Evolutionary conservation across 2,113 vertebrate genomes (phyloP).

Genomic region (Zosterops pallidus): DNA sequence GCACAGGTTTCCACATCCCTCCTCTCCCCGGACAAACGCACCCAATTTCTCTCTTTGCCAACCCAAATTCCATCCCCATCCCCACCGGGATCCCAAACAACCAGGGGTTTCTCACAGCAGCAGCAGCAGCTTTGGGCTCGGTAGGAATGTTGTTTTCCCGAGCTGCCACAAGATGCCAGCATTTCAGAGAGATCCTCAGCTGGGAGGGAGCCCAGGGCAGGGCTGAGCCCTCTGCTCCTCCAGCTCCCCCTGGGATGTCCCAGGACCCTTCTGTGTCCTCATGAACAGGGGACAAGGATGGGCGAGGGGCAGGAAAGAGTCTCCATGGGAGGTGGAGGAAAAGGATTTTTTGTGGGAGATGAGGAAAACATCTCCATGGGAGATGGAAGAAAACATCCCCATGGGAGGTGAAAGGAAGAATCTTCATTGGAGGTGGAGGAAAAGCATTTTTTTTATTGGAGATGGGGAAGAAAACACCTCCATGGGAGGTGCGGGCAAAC

Average conservation of each 20-base stretch:
- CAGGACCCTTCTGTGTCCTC: background rate
- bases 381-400: background rate
- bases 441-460: background rate
- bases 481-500: background rate
- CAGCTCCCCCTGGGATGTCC: background rate
- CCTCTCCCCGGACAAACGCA: background rate
- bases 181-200: constrained; percentile 1
- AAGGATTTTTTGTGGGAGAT: background rate
- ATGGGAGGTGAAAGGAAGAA: background rate
- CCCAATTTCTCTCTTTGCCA: background rate
- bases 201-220: background rate
- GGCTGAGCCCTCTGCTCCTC: background rate
- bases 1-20: background rate
- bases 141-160: background rate
- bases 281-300: rapidly evolving
- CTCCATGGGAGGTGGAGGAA: background rate
- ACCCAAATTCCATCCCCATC: background rate
- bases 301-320: background rate
- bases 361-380: background rate
- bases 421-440: too few species aligned
- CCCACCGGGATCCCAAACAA: background rate
- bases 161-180: constrained; percentile 57
- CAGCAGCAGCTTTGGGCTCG: background rate
- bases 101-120: background rate
- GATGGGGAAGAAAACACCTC: background rate